Base-by-base conservation (phyloP, 1,140 invertebrate species). In the Cydia fagiglandana region DNA sequence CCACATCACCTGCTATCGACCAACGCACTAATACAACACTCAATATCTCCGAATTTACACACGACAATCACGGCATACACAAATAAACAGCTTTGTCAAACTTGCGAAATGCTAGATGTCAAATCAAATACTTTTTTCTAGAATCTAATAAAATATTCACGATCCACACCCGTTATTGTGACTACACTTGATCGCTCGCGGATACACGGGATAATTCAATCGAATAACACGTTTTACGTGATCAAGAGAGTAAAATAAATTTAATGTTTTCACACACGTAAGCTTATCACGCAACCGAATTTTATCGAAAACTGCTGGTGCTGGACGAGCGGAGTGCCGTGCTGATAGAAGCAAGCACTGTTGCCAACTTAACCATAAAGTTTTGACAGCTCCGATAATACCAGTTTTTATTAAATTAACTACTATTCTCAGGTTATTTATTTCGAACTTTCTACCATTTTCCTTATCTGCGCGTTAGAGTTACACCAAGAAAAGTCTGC, bases 81-180 rank as follows among this genome's bases (percentile, higher is more conserved):
- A 70, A 70, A 70, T 70, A 70, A 70, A 70, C 66, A 70, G 20
- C 30, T 70, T 70, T 38, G 66, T 70, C 66, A 70, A 61, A 70
- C 30, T 38, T 70, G 30, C 30, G n/a, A 70, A 70, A 70, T 10
- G 66, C 30, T 17, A 70, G 66, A 70, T 38, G 66, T 70, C 66
- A 70, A 45, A 70, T 70, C 66, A 41, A 38, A 70, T 17, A 38
- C 15, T 70, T 70, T n/a, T 70, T 45, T 38, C 66, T 70, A 17
- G 13, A 38, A 70, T 70, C 66, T 38, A 38, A 70, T 70, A 70
- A 38, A 41, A 38, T 70, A 70, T 38, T 38, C 66, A 70, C 66
- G n/a, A 41, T 70, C 56, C 56, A 17, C 34, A 38, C 64, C 30
- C 34, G 34, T 38, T 2, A 15, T n/a, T n/a, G 56, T 4, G 17